Percentiles rank a stretch among this genome's conserved stretches.
These are phyloP conservation scores for Standfussiana lucernea DNA, from an alignment of 2,888 invertebrate genomes.

Conservation along the genomic window DNA sequence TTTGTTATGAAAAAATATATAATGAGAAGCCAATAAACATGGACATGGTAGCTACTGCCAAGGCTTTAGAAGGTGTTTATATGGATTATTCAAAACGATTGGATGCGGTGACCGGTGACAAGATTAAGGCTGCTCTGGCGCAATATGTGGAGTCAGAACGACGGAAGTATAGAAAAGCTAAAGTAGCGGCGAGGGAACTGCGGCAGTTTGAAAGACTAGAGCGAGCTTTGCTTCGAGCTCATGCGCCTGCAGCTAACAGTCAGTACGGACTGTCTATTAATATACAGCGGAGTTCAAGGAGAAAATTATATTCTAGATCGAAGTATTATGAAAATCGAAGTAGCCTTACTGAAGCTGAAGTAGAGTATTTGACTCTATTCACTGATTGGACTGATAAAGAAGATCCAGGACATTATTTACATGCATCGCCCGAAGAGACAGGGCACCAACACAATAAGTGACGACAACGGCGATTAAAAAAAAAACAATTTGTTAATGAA, in stretches of 20 bases:
- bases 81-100: slow-evolving; percentile 87
- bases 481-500: slow-evolving; percentile 77
- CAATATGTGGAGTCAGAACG: slow-evolving; percentile 89
- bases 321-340: slow-evolving; percentile 57
- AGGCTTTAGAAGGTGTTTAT: slow-evolving; percentile 90
- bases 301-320: slow-evolving; percentile 49
- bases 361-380: slow-evolving; percentile 83
- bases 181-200: slow-evolving; percentile 91
- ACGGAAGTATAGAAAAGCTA: slow-evolving; percentile 87
- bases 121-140: slow-evolving; percentile 88
- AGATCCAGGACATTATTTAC: slow-evolving; percentile 79
- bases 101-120: slow-evolving; percentile 89
- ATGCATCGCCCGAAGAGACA: slow-evolving; percentile 50
- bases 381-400: slow-evolving; percentile 85
- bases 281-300: slow-evolving; percentile 26
- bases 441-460: slow-evolving; percentile 5
- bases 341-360: slow-evolving; percentile 78
- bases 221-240: slow-evolving; percentile 83
- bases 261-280: slow-evolving; percentile 27
- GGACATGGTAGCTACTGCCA: slow-evolving; percentile 90
- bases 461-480: slow-evolving; percentile 22
- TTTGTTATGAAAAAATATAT: slow-evolving; percentile 91
- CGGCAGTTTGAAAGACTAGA: slow-evolving; percentile 87
- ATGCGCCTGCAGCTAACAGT: slow-evolving; percentile 73
- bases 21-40: slow-evolving; percentile 91